Percentiles rank a stretch among this genome's conserved stretches.
phyloP scores from a whole-genome alignment of 2,797 vertebrate genomes.

The Xenentodon cancila region DNA sequence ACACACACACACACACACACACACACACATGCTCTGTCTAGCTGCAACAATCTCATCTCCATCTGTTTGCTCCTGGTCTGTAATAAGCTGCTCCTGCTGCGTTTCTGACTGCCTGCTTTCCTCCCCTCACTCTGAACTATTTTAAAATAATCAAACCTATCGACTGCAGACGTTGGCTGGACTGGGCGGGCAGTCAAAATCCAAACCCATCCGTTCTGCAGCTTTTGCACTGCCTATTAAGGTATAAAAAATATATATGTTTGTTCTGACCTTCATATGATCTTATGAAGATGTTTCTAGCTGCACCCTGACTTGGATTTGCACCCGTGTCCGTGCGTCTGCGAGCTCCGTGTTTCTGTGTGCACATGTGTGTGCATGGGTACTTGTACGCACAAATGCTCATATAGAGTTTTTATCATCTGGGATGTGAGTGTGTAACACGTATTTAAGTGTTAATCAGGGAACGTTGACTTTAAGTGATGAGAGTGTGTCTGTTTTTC shows the following conservation, averaged over 20 bases:
- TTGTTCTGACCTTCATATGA: conserved; percentile 44
- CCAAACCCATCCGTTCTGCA: conserved; percentile 36
- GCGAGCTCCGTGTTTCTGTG: conserved; percentile 41
- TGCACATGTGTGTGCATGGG: conserved; percentile 15
- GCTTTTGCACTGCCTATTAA: conserved; percentile 10
- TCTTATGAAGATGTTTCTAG: conserved; percentile 19
- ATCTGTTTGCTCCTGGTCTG: conserved; percentile 71
- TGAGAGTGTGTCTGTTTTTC: conserved; percentile 20
- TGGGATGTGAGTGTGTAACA: conserved; percentile 16
- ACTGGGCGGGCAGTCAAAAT: conserved; percentile 42
- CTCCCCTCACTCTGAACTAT: conserved; percentile 37
- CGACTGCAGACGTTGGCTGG: conserved; percentile 36
- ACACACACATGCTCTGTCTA: conserved; percentile 49
- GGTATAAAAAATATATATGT: conserved; percentile 25
- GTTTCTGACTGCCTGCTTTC: conserved; percentile 54
- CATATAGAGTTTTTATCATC: conserved; percentile 14
- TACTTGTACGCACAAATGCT: conserved; percentile 23
- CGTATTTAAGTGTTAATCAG: conserved; percentile 40
- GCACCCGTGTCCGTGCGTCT: conserved; percentile 46
- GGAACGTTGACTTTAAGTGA: conserved; percentile 12
- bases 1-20: too few species aligned
- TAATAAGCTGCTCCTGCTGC: conserved; percentile 68
- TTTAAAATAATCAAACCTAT: conserved; percentile 64
- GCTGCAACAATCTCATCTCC: conserved; percentile 79
- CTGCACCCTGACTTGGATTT: conserved; percentile 26